A percentile compares a stretch with the other conserved stretches of the same genome.
phyloP scores from a whole-genome alignment of 2,113 vertebrate genomes.

The Brienomyrus brachyistius region DNA sequence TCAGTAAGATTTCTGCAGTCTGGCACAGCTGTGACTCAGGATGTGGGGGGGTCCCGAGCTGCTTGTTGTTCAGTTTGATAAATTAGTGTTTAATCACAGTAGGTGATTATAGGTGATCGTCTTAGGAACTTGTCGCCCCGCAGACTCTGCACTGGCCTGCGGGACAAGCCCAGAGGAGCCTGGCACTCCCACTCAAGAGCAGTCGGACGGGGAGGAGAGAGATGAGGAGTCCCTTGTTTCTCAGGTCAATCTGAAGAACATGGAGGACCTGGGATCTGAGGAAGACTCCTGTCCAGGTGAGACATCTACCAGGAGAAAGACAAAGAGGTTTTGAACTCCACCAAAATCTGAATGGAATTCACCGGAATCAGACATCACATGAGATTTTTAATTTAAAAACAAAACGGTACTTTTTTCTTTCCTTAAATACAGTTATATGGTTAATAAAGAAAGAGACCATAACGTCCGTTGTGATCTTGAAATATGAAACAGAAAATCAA shows the following conservation, averaged over 20 bases:
- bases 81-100: not conserved
- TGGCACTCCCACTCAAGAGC: conserved; percentile 47
- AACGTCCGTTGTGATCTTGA: not conserved
- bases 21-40: not conserved
- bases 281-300: conserved; percentile 56
- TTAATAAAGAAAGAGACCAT: not conserved
- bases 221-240: conserved; percentile 50
- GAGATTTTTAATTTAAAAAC: not conserved
- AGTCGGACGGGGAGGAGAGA: conserved; percentile 54
- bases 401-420: not conserved
- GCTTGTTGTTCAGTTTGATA: not conserved
- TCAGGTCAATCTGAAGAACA: conserved; percentile 45
- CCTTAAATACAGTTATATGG: not conserved
- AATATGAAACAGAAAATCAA: not conserved
- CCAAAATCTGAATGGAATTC: not conserved
- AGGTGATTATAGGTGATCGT: not conserved
- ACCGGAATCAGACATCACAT: not conserved
- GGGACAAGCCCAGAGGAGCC: conserved; percentile 48
- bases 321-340: not conserved
- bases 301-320: not conserved
- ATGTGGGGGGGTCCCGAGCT: no score
- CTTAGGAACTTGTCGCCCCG: not conserved
- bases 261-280: conserved; percentile 54
- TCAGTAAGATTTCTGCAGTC: not conserved
- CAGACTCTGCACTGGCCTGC: conserved; percentile 55